Conservation (phyloP, 1,140 invertebrate species). For the Drosophila persimilis region DNA sequence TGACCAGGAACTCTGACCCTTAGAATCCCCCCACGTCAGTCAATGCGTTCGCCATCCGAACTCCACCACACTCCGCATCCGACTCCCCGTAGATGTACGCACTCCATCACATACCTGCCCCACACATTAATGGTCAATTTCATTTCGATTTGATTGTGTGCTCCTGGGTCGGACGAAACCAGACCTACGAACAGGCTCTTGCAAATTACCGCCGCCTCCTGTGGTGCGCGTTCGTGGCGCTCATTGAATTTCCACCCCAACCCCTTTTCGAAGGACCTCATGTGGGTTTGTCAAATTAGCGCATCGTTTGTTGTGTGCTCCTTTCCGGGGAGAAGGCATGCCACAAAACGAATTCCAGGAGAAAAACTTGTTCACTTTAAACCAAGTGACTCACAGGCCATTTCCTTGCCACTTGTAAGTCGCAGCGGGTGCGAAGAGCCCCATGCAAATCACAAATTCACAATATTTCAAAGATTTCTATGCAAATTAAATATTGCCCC, state of each 20-base stretch:
- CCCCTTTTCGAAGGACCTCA: conserved; percentile 62
- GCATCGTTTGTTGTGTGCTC: conserved; percentile 64
- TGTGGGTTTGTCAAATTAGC: conserved; percentile 80
- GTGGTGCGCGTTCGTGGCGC: conserved; percentile 55
- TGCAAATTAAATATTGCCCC: conserved; percentile 53
- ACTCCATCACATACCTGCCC: conserved; percentile 14
- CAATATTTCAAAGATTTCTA: conserved; percentile 8
- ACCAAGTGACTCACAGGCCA: conserved; percentile 45
- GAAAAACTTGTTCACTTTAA: conserved; percentile 66
- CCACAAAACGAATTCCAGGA: conserved; percentile 8
- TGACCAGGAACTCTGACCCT: conserved; percentile 25
- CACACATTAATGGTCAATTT: conserved; percentile 80
- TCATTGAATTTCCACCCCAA: not conserved
- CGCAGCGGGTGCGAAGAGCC: not conserved
- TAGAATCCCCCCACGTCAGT: conserved; percentile 37
- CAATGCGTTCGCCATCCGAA: not conserved
- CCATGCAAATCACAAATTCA: conserved; percentile 30
- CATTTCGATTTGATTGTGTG: conserved; percentile 76
- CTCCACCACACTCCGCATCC: not conserved
- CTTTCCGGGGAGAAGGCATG: conserved; percentile 4
- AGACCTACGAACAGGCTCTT: conserved; percentile 32
- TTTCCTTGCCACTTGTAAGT: conserved; percentile 38
- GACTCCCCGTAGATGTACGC: conserved; percentile 13
- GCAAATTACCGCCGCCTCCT: conserved; percentile 70
- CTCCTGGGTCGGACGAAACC: conserved; percentile 24